Conservation (phyloP, 2,888 invertebrate genomes). For the Lepidocyrtinus sp. region DNA sequence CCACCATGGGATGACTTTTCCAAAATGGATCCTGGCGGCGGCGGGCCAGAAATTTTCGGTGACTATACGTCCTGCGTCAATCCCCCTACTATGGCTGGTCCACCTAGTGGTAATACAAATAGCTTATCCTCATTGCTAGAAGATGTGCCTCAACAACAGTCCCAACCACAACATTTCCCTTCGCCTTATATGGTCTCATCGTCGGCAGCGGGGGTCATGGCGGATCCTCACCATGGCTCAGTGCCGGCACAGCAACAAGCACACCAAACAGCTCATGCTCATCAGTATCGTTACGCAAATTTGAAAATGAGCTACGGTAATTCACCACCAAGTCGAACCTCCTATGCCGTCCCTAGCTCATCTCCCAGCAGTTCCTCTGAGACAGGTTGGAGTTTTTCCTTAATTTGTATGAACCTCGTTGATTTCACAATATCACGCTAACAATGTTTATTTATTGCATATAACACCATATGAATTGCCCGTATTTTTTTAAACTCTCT, state of each 20-base stretch:
- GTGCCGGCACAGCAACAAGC: constrained; percentile 70
- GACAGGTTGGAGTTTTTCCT: constrained; percentile 32
- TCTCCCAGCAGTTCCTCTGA: constrained; percentile 74
- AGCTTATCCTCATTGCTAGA: constrained; percentile 57
- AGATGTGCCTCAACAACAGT: constrained; percentile 44
- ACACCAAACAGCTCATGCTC: constrained; percentile 64
- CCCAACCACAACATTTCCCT: constrained; percentile 57
- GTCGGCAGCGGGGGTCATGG: constrained; percentile 71
- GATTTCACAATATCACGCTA: neutral
- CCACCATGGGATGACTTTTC: constrained; percentile 93
- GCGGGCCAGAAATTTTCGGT: constrained; percentile 56
- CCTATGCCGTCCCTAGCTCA: constrained; percentile 91
- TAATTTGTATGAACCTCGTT: too few relatives aligned
- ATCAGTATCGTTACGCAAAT: constrained; percentile 67
- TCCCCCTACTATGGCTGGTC: constrained; percentile 25
- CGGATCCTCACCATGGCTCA: constrained; percentile 71
- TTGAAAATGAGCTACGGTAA: constrained; percentile 66
- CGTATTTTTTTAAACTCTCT: neutral
- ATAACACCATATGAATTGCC: neutral
- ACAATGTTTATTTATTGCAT: neutral
- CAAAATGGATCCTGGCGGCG: constrained; percentile 81
- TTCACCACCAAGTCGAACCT: constrained; percentile 74
- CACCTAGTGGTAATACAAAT: constrained; percentile 33
- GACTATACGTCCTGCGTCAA: constrained; percentile 55
- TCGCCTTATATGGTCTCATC: constrained; percentile 70